phyloP scores from a whole-genome alignment of 2,888 invertebrate species.

The Eupithecia exiguata region DNA sequence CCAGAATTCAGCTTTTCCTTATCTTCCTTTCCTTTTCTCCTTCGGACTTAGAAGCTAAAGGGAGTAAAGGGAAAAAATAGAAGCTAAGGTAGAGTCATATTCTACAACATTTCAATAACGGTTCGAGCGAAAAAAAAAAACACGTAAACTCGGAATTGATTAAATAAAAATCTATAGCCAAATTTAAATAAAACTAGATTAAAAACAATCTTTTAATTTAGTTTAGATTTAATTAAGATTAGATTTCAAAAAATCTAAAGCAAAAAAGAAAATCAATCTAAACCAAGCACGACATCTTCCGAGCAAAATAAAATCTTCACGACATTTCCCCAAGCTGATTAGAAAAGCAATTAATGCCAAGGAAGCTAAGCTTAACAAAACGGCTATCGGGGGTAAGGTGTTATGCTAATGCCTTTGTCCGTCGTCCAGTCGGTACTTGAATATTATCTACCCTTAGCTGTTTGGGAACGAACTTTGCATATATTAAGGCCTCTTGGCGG shows the following conservation, averaged over 20 bases:
- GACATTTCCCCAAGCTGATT: slow-evolving; percentile 18
- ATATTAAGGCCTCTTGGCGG: slow-evolving; percentile 52
- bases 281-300: not conserved
- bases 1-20: no score
- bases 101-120: not conserved
- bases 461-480: slow-evolving; percentile 54
- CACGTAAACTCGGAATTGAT: no score
- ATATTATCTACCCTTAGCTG: slow-evolving; percentile 54
- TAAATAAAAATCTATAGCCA: no score
- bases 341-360: slow-evolving; percentile 30
- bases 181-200: no score
- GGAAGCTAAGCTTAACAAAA: slow-evolving; percentile 31
- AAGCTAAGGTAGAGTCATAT: no score
- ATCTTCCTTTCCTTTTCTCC: no score
- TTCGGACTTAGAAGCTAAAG: no score
- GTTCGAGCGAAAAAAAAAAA: no score
- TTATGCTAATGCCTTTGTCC: slow-evolving; percentile 55
- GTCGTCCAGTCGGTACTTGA: slow-evolving; percentile 46
- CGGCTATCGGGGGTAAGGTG: slow-evolving; percentile 46
- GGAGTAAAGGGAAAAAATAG: no score
- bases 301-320: not conserved
- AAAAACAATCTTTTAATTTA: no score
- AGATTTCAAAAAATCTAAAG: not conserved
- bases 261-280: not conserved
- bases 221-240: no score